Evolutionary conservation across 2,888 invertebrate genomes (phyloP), one percentile per base, ranked within the genome.

Genomic region (Criorhina ranunculi): DNA sequence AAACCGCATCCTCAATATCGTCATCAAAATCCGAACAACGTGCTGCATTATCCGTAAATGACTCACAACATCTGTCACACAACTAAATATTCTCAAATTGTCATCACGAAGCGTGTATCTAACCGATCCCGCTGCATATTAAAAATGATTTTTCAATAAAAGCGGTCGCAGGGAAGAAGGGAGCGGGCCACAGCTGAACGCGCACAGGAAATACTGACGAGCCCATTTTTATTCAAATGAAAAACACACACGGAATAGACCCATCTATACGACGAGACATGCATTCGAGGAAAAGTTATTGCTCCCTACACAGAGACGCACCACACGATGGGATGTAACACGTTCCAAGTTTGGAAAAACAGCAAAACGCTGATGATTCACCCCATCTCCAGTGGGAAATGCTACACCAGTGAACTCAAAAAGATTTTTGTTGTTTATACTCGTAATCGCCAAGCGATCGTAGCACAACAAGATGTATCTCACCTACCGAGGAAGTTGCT

Each of bases 141-240:
- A 81, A 80, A 80, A 81, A 53, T 81, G 67, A 81, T 69, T 62
- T 75, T 75, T 62, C 76, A 81, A 81, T 81, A 62, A 76, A 67
- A 12, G 12, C 11, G n/a, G n/a, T 1, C 4, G 24, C 2, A 24
- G 24, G 31, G 3, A 3, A 12, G 1, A 53, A 4, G 29, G 12
- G 53, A 1, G 7, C 31, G 11, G 29, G 37, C 40, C 55, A 33
- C 33, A 19, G 40, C 7, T 31, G 49, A 60, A 64, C 33, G 51
- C 76, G 33, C 64, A 83, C 83, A 83, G 83, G 83, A 83, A 83
- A 79, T 46, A 53, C 73, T 69, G 83, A 59, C 83, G 69, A 79
- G 79, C 83, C 83, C 79, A 83, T 79, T 83, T 82, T 79, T 75
- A 83, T 83, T 79, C 51, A 83, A 83, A 83, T 83, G 55, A 59